phyloP scores from a whole-genome alignment of 2,888 invertebrate genomes.

The Camponotus fellah region DNA sequence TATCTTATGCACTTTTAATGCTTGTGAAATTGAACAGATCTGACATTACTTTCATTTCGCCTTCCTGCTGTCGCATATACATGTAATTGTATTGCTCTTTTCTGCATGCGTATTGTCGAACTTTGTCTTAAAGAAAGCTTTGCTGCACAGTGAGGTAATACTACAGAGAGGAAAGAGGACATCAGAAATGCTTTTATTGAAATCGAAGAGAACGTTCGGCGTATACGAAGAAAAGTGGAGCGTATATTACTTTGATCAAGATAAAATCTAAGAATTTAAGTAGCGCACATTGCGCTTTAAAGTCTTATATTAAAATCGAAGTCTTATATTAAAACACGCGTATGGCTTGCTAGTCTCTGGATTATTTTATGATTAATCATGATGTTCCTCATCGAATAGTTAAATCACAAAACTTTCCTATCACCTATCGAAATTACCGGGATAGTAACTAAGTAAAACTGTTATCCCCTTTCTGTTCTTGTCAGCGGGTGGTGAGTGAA shows the following conservation, averaged over 20 bases:
- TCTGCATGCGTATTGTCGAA: background rate
- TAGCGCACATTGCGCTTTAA: background rate
- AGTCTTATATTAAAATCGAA: background rate
- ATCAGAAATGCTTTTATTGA: conserved; percentile 36
- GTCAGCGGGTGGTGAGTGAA: background rate
- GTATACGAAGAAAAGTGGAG: background rate
- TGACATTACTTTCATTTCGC: background rate
- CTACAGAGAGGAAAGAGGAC: background rate
- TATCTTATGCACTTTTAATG: background rate
- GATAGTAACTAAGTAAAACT: conserved; percentile 21
- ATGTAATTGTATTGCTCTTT: background rate
- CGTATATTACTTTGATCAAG: conserved; percentile 19
- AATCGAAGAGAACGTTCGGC: conserved; percentile 33
- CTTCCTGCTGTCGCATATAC: background rate
- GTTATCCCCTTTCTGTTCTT: conserved; percentile 25
- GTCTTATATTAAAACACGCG: background rate
- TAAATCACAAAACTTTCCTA: background rate
- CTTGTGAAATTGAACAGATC: background rate
- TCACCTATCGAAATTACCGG: background rate
- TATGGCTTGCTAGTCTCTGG: background rate
- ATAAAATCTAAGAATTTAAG: conserved; percentile 24
- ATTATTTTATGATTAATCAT: conserved; percentile 10
- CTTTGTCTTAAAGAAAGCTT: conserved; percentile 27
- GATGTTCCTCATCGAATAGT: background rate
- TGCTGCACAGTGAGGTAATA: conserved; percentile 13